Percentiles rank a stretch among this genome's conserved stretches.
Conservation (phyloP, 2,797 vertebrate genomes). For the Apogon hyalosoma region DNA sequence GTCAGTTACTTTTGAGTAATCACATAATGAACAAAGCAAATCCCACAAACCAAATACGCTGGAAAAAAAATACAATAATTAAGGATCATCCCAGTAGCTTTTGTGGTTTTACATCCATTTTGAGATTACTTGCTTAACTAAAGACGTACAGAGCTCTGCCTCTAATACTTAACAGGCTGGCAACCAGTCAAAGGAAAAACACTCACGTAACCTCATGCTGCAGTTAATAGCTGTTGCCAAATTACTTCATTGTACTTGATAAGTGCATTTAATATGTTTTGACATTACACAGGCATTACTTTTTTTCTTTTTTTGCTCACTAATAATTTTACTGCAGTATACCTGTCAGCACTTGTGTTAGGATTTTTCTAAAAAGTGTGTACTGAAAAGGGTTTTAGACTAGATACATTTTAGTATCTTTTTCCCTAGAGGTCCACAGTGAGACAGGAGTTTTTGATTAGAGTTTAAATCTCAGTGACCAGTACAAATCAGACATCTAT, state of each 20-base stretch:
- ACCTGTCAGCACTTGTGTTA: too few species aligned
- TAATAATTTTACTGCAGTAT: not conserved
- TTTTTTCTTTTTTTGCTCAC: slow-evolving; percentile 2
- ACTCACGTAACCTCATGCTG: not conserved
- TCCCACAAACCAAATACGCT: slow-evolving; percentile 28
- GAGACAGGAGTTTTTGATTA: not conserved
- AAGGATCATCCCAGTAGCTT: slow-evolving; percentile 21
- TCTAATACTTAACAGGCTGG: not conserved
- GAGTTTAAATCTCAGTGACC: not conserved
- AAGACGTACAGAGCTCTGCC: slow-evolving; percentile 2
- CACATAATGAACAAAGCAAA: slow-evolving; percentile 39
- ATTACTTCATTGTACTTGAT: slow-evolving; percentile 21
- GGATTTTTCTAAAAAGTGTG: slow-evolving; percentile 3
- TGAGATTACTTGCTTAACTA: slow-evolving; percentile 19
- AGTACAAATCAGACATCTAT: not conserved
- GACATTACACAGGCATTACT: slow-evolving; percentile 5
- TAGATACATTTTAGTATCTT: not conserved
- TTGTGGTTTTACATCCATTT: slow-evolving; percentile 4
- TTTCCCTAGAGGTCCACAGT: not conserved
- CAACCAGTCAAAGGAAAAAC: slow-evolving; percentile 12
- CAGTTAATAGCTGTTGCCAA: not conserved
- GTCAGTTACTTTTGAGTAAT: slow-evolving; percentile 44
- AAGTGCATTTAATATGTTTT: slow-evolving; percentile 16
- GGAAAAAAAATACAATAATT: slow-evolving; percentile 9
- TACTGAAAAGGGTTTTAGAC: slow-evolving; percentile 4